Evolutionary conservation across 2,797 vertebrate genomes (phyloP).

Genomic region (Sebastes goodei): DNA sequence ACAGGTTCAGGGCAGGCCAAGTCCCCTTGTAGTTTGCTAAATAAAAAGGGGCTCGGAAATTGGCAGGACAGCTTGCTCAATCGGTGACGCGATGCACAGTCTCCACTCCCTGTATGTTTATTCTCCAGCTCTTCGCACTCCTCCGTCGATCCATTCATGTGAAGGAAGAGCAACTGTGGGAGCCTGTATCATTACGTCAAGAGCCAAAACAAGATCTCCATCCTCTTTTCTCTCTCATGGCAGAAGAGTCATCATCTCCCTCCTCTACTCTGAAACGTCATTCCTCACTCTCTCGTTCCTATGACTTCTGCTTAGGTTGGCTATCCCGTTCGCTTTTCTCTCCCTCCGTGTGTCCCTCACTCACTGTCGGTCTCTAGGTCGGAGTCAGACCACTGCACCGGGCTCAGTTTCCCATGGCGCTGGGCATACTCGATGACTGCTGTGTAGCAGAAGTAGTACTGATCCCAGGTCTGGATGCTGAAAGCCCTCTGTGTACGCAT

Average conservation of each 20-base stretch:
- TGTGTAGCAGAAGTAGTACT: conserved; percentile 90
- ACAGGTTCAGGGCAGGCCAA: conserved; percentile 63
- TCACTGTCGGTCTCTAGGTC: conserved; percentile 89
- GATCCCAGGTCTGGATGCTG: conserved; percentile 91
- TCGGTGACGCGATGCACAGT: conserved; percentile 42
- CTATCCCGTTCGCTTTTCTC: conserved; percentile 18
- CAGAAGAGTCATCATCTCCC: conserved; percentile 36
- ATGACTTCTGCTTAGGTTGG: conserved; percentile 42
- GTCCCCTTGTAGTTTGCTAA: conserved; percentile 64
- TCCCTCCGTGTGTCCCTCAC: conserved; percentile 59
- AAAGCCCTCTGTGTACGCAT: conserved; percentile 89
- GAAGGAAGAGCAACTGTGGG: conserved; percentile 50
- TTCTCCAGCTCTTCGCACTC: conserved; percentile 29
- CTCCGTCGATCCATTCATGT: conserved; percentile 39
- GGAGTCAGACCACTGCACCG: conserved; percentile 88
- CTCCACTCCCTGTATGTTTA: conserved; percentile 57
- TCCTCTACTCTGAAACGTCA: conserved; percentile 21
- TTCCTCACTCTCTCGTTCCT: conserved; percentile 30
- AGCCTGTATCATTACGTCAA: conserved; percentile 34
- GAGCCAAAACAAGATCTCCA: conserved; percentile 41
- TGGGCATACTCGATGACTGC: conserved; percentile 88
- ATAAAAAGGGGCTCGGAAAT: conserved; percentile 72
- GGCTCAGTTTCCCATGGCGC: conserved; percentile 82
- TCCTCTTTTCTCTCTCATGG: conserved; percentile 54
- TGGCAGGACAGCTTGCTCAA: conserved; percentile 75